These are phyloP conservation scores for Galaxea fascicularis DNA, from an alignment of 92 coral and sea anemone species.

Conservation along the genomic window DNA sequence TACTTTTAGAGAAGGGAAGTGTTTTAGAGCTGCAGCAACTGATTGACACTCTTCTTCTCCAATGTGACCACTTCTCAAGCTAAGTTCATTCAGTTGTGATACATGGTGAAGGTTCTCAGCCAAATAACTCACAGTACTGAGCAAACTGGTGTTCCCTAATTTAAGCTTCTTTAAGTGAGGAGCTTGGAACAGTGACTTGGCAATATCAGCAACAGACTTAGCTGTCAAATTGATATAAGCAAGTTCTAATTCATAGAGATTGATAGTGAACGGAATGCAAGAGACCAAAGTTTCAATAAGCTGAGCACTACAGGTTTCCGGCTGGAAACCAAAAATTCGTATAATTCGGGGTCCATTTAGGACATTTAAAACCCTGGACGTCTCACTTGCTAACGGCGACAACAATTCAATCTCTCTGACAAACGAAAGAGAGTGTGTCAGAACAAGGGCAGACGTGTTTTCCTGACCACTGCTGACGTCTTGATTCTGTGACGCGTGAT, in stretches of 20 bases:
- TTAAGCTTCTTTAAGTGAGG: not conserved
- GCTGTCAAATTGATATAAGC: too few relatives aligned
- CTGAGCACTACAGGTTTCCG: not conserved
- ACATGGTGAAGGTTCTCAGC: not conserved
- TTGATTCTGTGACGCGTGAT: not conserved
- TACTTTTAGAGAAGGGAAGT: not conserved
- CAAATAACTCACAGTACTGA: not conserved
- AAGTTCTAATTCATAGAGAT: not conserved
- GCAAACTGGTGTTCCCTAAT: not conserved
- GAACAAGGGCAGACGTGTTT: too few relatives aligned
- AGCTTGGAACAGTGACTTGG: slow-evolving; percentile 5
- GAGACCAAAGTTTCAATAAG: not conserved
- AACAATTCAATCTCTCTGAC: not conserved
- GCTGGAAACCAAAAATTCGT: not conserved
- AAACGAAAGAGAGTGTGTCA: not conserved
- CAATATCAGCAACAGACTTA: not conserved
- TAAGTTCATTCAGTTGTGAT: not conserved
- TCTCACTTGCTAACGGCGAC: not conserved
- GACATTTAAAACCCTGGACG: not conserved
- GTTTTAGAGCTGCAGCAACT: not conserved
- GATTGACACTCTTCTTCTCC: not conserved
- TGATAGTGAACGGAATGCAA: not conserved
- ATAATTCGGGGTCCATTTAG: not conserved
- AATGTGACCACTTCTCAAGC: not conserved
- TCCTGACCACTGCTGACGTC: not conserved